Evolutionary conservation across 2,797 vertebrate species (phyloP), one percentile per base, ranked within the genome.

Genomic region (Adelosebastes latens): DNA sequence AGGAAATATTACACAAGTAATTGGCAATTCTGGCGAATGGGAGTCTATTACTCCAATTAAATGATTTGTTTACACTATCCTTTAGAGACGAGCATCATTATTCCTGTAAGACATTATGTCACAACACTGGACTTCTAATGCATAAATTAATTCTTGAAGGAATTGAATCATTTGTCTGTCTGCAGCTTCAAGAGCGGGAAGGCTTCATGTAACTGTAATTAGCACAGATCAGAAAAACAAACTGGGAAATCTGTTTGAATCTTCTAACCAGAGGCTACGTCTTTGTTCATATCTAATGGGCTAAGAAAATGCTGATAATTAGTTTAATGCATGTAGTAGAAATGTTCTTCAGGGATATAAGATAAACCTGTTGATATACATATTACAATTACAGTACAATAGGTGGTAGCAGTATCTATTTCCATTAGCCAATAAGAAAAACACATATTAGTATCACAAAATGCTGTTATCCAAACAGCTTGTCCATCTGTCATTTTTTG

Each of bases 131-230:
- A 67, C 64, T 76, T 71, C 3, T 46, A 63, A 77, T 77, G 71
- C 64, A 69, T 74, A 46, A 80, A 79, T 83, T 32, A 31, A 69
- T 74, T 86, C 70, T 79, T 85, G 46, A 83, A 77, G 77, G 46
- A 65, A 70, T 6, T 53, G 16, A 75, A 63, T 72, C 31, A 66
- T 67, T 74, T 63, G 42, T 75, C 39, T 80, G 46, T 75, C 55
- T 80, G 53, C 11, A n/a, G 34, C 73, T 72, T 49, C 66, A 55
- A 36, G 55, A 73, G 63, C 34, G 42, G 46, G 46, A 75, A 39
- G 32, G 31, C 58, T 78, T 81, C 61, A 63, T 74, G 70, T 68
- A 70, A 72, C 64, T 70, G 24, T 56, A 87, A 76, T 86, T 79
- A 83, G 25, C 64, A 64, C 42, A 80, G 46, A 81, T 83, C 72